Base-by-base conservation (phyloP, 2,888 invertebrate species). In the Unio delphinus region DNA sequence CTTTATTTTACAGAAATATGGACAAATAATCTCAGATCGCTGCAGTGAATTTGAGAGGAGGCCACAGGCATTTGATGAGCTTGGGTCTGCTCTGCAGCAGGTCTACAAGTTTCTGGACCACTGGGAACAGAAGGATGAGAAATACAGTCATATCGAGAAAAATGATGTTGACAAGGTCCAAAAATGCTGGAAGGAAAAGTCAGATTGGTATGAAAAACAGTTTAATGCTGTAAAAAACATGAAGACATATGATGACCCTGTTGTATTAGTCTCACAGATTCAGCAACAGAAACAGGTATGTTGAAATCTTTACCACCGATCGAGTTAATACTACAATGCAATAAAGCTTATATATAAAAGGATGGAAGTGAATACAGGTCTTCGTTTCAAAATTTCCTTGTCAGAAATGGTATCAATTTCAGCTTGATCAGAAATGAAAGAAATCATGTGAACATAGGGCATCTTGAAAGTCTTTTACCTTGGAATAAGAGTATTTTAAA, bases 21-120 rank as follows among this genome's bases (percentile, higher is more conserved):
- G 98, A 17, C 96, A 97, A 88, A 97, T 98, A 0, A 95, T 98
- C 69, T 95, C 95, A 85, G 93, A 93, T 78, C 93, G 98, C 62
- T 94, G 94, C 81, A 90, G 93, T 59, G 98, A 98, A 90, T 94
- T 92, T 79, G 95, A 96, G 87, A 92, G 94, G 20, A 93, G 97
- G 81, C 95, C 95, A 4, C 91, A 92, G 0, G 95, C 94, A 0
- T 92, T 98, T 75, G 95, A 97, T 76, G 95, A 95, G 81, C 93
- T 96, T 63, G 94, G 95, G 59, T 92, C 93, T 72, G 91, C 94
- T 28, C 92, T 98, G 67, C 95, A 95, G 87, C 91, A 94, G 73
- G 94, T 95, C n/a, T 94, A 94, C 84, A 95, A 96, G 89, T 94
- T 94, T 54, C 56, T 90, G 34, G 94, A 95, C 64, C 70, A 73